A percentile compares a stretch with the other conserved stretches of the same genome.
phyloP scores from a whole-genome alignment of 2,797 vertebrate species.

The Natrix natrix region DNA sequence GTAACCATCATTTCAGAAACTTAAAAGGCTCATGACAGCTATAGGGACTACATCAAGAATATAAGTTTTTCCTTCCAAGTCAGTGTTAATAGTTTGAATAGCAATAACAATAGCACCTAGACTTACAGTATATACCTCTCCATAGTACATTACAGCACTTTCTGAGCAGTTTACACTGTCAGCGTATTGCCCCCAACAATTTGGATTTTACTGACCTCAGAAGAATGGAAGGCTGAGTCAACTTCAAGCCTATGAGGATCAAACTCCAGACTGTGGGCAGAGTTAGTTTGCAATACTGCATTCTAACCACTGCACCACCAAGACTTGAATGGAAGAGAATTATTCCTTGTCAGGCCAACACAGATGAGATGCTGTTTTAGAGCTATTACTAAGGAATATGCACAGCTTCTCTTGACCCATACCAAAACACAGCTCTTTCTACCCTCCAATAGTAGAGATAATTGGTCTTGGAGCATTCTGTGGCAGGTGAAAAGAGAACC shows the following conservation, averaged over 20 bases:
- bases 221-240: background rate
- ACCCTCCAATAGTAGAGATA: background rate
- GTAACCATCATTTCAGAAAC: background rate
- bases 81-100: background rate
- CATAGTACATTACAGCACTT: background rate
- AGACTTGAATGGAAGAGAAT: background rate
- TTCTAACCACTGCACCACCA: background rate
- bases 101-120: background rate
- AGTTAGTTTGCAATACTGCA: background rate
- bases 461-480: background rate
- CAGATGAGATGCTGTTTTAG: background rate
- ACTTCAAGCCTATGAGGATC: background rate
- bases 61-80: background rate
- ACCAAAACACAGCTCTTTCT: background rate
- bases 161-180: background rate
- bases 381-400: background rate
- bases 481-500: background rate
- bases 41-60: background rate
- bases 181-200: background rate
- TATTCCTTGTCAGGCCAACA: background rate
- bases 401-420: background rate
- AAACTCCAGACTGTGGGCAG: background rate
- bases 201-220: background rate
- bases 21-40: background rate
- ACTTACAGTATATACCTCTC: background rate